phyloP scores from a whole-genome alignment of 2,797 vertebrate genomes.

The Gobio occitaniae region DNA sequence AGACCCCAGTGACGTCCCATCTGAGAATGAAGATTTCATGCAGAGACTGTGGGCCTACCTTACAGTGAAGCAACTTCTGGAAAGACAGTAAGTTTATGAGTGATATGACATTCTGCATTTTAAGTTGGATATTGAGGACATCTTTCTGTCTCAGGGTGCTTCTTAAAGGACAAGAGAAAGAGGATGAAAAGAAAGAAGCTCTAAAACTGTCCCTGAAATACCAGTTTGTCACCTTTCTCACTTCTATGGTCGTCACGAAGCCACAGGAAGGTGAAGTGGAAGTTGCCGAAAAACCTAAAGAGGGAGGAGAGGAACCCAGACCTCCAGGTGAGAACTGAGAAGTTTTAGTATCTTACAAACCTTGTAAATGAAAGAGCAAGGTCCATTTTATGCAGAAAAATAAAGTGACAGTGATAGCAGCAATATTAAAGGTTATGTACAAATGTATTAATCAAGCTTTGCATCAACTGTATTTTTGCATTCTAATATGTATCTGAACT shows the following conservation, averaged over 20 bases:
- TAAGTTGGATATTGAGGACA: not conserved
- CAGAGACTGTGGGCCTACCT: constrained; percentile 84
- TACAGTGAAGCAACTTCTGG: constrained; percentile 82
- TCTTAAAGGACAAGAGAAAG: constrained; percentile 68
- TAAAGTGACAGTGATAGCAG: too few relatives aligned
- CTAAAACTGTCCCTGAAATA: constrained; percentile 79
- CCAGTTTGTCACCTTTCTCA: constrained; percentile 82
- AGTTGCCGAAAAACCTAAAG: constrained; percentile 81
- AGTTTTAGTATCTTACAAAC: not conserved
- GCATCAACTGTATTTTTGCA: too few relatives aligned
- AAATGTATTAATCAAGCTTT: too few relatives aligned
- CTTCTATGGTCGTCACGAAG: constrained; percentile 86
- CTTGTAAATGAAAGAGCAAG: not conserved
- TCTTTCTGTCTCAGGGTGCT: constrained; percentile 68
- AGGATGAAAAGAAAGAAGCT: constrained; percentile 66
- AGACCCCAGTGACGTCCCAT: constrained; percentile 32
- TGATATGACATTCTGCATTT: not conserved
- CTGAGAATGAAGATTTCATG: constrained; percentile 65
- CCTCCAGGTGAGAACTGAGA: constrained; percentile 1
- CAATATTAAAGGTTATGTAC: too few relatives aligned
- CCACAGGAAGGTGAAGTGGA: constrained; percentile 70
- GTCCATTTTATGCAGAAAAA: not conserved
- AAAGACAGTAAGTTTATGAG: constrained; percentile 74
- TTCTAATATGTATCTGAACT: too few relatives aligned
- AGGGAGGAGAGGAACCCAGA: constrained; percentile 57